Conservation (phyloP, 1,140 invertebrate genomes). For the Aphidius gifuensis region DNA sequence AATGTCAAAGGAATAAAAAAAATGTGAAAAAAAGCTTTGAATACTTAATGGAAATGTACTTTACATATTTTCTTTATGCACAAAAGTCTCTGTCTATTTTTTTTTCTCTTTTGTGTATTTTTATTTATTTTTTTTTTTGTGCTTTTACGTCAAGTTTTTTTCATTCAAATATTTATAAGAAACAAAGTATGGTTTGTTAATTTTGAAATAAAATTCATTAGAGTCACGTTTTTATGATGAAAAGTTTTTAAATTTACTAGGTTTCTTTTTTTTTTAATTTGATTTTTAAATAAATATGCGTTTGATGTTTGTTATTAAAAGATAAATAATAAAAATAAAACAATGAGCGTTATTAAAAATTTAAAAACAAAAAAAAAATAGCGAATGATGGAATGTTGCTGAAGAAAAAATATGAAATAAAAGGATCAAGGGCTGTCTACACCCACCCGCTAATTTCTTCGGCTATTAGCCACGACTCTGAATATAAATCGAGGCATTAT, state of each 20-base stretch:
- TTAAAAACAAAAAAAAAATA: not conserved
- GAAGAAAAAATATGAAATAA: constrained; percentile 7
- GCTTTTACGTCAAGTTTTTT: not conserved
- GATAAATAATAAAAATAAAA: not conserved
- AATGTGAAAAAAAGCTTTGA: no score
- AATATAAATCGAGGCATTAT: constrained; percentile 40
- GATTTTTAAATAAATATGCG: constrained; percentile 2
- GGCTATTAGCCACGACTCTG: constrained; percentile 37
- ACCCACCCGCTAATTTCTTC: constrained; percentile 38
- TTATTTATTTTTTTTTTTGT: no score
- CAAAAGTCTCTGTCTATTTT: no score
- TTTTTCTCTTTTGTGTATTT: no score
- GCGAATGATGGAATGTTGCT: constrained; percentile 3
- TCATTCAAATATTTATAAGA: not conserved
- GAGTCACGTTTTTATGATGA: not conserved
- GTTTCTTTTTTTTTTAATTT: not conserved
- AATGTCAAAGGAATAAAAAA: no score
- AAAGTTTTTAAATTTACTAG: not conserved
- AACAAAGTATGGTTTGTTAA: constrained; percentile 2
- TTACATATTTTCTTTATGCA: no score
- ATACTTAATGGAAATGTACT: no score
- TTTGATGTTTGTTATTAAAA: constrained; percentile 6
- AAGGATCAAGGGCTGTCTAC: constrained; percentile 28
- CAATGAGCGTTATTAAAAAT: constrained; percentile 11
- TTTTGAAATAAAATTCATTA: constrained; percentile 9